These are phyloP conservation scores for Chionoecetes opilio DNA, from an alignment of 1,140 invertebrate genomes.

Conservation along the genomic window DNA sequence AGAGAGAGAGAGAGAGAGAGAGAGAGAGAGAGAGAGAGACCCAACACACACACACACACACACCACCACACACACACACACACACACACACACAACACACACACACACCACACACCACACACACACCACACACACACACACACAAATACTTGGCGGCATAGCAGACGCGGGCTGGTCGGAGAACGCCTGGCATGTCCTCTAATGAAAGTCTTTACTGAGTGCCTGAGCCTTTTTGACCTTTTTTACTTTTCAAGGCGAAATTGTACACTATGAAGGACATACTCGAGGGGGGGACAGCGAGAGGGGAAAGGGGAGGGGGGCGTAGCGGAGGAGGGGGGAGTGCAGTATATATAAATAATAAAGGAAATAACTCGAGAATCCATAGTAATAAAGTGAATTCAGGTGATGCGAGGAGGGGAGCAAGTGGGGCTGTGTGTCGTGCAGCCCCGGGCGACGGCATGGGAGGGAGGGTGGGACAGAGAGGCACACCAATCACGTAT, in stretches of 20 bases:
- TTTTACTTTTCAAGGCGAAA: constrained; percentile 46
- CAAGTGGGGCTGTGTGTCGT: not conserved
- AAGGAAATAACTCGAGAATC: constrained; percentile 30
- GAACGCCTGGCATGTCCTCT: constrained; percentile 40
- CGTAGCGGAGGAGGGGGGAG: not conserved
- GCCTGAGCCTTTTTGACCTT: constrained; percentile 15
- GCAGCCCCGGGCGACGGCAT: not conserved
- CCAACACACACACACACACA: too few species aligned
- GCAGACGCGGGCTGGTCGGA: not conserved
- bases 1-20: too few species aligned
- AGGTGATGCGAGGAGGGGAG: not conserved
- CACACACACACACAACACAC: not conserved
- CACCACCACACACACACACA: not conserved
- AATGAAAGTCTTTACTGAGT: constrained; percentile 36
- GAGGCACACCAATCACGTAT: constrained; percentile 12
- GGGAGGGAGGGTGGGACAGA: not conserved
- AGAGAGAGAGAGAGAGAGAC: too few species aligned
- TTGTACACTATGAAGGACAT: constrained; percentile 4
- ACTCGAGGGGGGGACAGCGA: not conserved
- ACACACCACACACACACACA: constrained; percentile 15
- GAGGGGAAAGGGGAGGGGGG: not conserved
- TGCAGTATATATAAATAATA: not conserved
- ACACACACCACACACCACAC: not conserved
- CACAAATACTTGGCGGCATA: not conserved
- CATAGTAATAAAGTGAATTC: not conserved